These are phyloP conservation scores for Heliconius eleuchia DNA, from an alignment of 1,140 invertebrate genomes.

Conservation along the genomic window DNA sequence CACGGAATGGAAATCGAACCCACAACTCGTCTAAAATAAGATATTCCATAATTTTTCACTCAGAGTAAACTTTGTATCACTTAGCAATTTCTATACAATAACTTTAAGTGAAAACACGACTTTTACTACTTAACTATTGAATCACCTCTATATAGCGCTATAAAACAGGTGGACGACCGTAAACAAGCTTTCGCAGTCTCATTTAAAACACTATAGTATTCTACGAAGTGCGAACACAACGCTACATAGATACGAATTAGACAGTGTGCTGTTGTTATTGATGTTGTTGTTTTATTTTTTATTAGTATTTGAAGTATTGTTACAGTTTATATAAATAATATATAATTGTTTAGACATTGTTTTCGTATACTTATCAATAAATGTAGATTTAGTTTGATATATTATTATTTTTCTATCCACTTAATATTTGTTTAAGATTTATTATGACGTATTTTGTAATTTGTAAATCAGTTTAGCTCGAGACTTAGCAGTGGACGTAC, in stretches of 20 bases:
- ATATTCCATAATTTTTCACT: not conserved
- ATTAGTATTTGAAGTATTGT: not conserved
- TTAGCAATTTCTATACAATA: not conserved
- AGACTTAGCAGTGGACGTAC: too few species aligned
- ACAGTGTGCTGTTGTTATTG: not conserved
- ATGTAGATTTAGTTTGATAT: too few species aligned
- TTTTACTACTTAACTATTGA: not conserved
- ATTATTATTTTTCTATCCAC: too few species aligned
- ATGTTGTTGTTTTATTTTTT: not conserved
- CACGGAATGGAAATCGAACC: too few species aligned
- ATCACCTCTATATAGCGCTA: conserved; percentile 3
- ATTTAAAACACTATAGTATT: conserved; percentile 22
- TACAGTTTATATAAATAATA: too few species aligned
- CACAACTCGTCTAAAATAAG: too few species aligned
- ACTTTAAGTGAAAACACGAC: conserved; percentile 4
- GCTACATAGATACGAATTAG: not conserved
- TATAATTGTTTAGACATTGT: too few species aligned
- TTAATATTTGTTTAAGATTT: too few species aligned
- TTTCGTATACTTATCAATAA: too few species aligned
- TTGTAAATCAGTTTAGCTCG: too few species aligned
- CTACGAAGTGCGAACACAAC: conserved; percentile 23
- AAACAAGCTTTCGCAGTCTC: conserved; percentile 19
- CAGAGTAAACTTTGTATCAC: not conserved
- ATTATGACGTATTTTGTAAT: too few species aligned
- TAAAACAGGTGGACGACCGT: conserved; percentile 2